These are phyloP conservation scores for Tetrao urogallus DNA, from an alignment of 2,113 vertebrate genomes.

Conservation along the genomic window DNA sequence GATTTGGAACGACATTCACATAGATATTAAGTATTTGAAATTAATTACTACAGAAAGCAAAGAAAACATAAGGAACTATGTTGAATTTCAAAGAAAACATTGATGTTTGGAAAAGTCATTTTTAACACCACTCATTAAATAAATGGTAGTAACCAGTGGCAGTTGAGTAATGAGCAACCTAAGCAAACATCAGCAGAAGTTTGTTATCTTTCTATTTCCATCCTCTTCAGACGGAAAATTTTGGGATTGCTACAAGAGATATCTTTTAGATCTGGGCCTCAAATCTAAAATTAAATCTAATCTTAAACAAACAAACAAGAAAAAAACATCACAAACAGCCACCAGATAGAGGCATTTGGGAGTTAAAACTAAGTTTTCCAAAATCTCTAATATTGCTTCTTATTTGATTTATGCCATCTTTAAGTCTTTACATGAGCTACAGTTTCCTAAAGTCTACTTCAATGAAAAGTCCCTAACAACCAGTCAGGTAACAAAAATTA, in stretches of 20 bases:
- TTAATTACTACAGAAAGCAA: neutral
- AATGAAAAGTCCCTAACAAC: neutral
- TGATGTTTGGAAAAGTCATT: too few relatives aligned
- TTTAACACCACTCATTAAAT: neutral
- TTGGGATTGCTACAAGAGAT: neutral
- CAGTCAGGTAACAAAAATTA: conserved; percentile 6
- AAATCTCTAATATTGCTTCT: neutral
- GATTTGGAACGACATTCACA: neutral
- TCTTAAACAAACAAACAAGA: neutral
- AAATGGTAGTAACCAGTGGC: neutral
- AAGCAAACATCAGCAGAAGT: neutral
- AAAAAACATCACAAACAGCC: neutral
- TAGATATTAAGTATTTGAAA: neutral
- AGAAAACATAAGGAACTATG: neutral
- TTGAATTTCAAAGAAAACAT: neutral
- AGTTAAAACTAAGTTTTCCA: neutral
- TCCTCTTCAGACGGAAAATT: neutral
- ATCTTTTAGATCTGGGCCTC: neutral
- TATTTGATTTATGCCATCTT: neutral
- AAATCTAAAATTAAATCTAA: conserved; percentile 57
- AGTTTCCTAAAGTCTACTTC: neutral
- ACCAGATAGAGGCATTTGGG: neutral
- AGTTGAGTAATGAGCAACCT: neutral
- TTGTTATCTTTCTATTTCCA: neutral
- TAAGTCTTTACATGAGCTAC: neutral